Percentiles rank a stretch among this genome's conserved stretches.
These are phyloP conservation scores for Pelobates cultripes DNA, from an alignment of 2,797 vertebrate genomes.

Conservation along the genomic window DNA sequence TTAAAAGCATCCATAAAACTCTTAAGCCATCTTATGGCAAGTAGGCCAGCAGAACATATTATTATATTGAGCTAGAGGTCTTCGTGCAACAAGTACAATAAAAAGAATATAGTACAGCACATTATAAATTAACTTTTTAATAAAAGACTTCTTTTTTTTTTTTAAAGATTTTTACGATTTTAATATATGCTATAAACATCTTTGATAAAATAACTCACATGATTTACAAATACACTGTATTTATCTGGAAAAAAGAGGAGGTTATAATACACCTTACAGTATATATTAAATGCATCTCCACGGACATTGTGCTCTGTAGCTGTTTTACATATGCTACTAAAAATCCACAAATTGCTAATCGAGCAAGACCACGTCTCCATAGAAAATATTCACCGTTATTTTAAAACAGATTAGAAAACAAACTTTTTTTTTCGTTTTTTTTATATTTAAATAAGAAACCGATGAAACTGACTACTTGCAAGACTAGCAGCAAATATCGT, in stretches of 20 bases:
- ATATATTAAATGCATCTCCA: slow-evolving; percentile 74
- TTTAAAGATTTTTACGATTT: slow-evolving; percentile 57
- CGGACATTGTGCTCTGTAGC: slow-evolving; percentile 80
- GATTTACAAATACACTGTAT: slow-evolving; percentile 71
- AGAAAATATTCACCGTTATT: slow-evolving; percentile 79
- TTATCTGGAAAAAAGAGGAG: slow-evolving; percentile 63
- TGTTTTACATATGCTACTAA: slow-evolving; percentile 69
- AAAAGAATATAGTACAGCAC: slow-evolving; percentile 43
- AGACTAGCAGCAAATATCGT: slow-evolving; percentile 80
- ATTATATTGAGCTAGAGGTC: background rate
- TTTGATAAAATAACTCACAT: slow-evolving; percentile 70
- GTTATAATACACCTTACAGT: slow-evolving; percentile 70
- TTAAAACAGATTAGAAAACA: slow-evolving; percentile 66
- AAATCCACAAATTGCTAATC: slow-evolving; percentile 71
- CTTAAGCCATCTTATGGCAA: background rate
- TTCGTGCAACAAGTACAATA: background rate
- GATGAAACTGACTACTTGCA: slow-evolving; percentile 69
- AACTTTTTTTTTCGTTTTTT: slow-evolving; percentile 55
- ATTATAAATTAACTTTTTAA: slow-evolving; percentile 66
- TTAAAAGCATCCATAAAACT: background rate
- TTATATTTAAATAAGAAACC: slow-evolving; percentile 22
- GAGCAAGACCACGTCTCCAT: slow-evolving; percentile 76
- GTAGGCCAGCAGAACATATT: background rate
- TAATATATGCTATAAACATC: slow-evolving; percentile 71
- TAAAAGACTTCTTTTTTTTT: slow-evolving; percentile 70